Percentiles rank a stretch among this genome's conserved stretches.
phyloP scores from a whole-genome alignment of 2,113 vertebrate genomes.

The Apeltes quadracus region DNA sequence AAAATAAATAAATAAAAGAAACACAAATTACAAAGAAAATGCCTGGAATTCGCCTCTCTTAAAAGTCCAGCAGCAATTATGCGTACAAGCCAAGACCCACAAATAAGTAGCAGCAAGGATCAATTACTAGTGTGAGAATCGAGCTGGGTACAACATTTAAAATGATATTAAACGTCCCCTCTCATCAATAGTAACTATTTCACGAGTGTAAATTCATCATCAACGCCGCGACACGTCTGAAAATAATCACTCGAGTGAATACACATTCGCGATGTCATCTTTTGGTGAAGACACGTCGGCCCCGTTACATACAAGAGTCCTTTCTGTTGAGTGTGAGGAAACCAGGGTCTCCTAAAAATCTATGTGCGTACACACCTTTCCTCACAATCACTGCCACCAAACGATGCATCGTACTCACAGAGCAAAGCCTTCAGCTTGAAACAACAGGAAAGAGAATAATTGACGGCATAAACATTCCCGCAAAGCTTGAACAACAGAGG shows the following conservation, averaged over 20 bases:
- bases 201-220: background rate
- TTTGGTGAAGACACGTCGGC: background rate
- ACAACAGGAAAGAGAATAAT: constrained; percentile 40
- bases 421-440: constrained; percentile 32
- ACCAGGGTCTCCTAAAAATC: background rate
- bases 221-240: too few species aligned
- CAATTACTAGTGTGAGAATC: background rate
- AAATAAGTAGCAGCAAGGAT: constrained; percentile 21
- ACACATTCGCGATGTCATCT: constrained; percentile 11
- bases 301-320: background rate
- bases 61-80: background rate
- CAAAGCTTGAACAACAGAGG: constrained; percentile 60
- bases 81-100: background rate
- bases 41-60: background rate
- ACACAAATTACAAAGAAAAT: background rate
- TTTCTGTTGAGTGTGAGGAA: constrained; percentile 1
- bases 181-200: background rate
- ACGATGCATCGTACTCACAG: constrained; percentile 19
- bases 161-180: background rate
- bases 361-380: background rate
- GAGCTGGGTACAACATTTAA: background rate
- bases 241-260: too few species aligned
- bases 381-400: background rate
- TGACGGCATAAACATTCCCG: constrained; percentile 48
- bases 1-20: too few species aligned